phyloP scores from a whole-genome alignment of 2,888 invertebrate species.

The Tholera decimalis region DNA sequence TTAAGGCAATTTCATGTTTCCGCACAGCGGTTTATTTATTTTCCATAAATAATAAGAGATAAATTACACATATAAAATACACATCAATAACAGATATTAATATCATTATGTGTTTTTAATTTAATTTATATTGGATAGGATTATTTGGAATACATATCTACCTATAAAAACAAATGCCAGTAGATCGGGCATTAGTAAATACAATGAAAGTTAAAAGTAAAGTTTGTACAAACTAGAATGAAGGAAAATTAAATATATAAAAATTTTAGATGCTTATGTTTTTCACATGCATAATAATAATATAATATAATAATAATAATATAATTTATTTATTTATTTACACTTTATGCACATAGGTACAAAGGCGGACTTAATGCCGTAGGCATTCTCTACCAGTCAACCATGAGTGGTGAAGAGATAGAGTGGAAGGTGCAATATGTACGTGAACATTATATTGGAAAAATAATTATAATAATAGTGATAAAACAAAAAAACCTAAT shows the following conservation, averaged over 20 bases:
- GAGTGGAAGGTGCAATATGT: too few relatives aligned
- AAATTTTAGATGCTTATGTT: too few relatives aligned
- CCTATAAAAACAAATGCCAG: neutral
- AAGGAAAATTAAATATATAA: neutral
- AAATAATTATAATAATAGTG: too few relatives aligned
- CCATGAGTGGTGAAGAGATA: too few relatives aligned
- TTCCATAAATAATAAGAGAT: conserved; percentile 3
- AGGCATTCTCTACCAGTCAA: too few relatives aligned
- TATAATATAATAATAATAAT: too few relatives aligned
- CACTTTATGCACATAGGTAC: too few relatives aligned
- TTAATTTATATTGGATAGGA: neutral
- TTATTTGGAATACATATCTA: neutral
- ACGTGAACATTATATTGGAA: too few relatives aligned
- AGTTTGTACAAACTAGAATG: neutral
- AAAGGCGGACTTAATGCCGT: too few relatives aligned
- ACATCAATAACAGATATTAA: neutral
- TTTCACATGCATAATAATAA: neutral
- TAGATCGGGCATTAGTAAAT: neutral
- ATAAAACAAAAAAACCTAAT: too few relatives aligned
- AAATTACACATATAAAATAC: neutral
- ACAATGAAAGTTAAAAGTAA: neutral
- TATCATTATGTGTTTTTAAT: neutral
- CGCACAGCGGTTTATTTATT: conserved; percentile 15
- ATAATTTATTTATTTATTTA: too few relatives aligned
- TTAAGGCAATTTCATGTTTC: conserved; percentile 33